phyloP scores from a whole-genome alignment of 2,797 vertebrate species.

The Hypotaenidia philippensis region DNA sequence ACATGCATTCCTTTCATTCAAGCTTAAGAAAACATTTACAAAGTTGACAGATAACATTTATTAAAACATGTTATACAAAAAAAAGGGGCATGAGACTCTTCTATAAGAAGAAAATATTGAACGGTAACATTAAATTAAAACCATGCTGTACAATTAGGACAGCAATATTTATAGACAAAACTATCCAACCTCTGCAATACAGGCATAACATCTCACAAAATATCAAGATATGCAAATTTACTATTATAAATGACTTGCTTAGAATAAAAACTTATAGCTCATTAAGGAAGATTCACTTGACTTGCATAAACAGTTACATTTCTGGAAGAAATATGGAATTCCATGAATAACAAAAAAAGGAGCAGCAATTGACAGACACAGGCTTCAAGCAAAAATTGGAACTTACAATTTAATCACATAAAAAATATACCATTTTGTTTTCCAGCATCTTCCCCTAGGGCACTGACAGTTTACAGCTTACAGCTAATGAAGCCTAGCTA shows the following conservation, averaged over 20 bases:
- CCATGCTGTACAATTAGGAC: constrained; percentile 83
- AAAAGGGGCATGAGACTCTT: constrained; percentile 84
- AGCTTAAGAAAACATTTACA: constrained; percentile 75
- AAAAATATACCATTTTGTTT: constrained; percentile 65
- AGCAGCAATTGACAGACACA: constrained; percentile 77
- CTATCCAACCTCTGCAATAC: constrained; percentile 80
- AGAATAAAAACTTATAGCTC: constrained; percentile 74
- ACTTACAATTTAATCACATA: constrained; percentile 69
- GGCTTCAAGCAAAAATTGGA: constrained; percentile 77
- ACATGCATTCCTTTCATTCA: constrained; percentile 70
- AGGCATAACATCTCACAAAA: constrained; percentile 81
- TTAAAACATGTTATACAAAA: constrained; percentile 88
- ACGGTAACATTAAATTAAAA: constrained; percentile 83
- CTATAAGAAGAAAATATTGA: constrained; percentile 89
- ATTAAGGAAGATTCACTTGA: constrained; percentile 77
- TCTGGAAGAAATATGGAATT: constrained; percentile 78
- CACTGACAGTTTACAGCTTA: constrained; percentile 67
- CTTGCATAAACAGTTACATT: constrained; percentile 80
- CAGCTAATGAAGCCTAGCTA: constrained; percentile 18
- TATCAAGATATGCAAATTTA: constrained; percentile 81
- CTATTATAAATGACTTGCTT: constrained; percentile 77
- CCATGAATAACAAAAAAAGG: constrained; percentile 60
- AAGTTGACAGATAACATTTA: constrained; percentile 86
- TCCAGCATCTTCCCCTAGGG: constrained; percentile 73
- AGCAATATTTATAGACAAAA: constrained; percentile 82